phyloP scores from a whole-genome alignment of 2,888 invertebrate genomes.

The Lepidochrysops patricia region DNA sequence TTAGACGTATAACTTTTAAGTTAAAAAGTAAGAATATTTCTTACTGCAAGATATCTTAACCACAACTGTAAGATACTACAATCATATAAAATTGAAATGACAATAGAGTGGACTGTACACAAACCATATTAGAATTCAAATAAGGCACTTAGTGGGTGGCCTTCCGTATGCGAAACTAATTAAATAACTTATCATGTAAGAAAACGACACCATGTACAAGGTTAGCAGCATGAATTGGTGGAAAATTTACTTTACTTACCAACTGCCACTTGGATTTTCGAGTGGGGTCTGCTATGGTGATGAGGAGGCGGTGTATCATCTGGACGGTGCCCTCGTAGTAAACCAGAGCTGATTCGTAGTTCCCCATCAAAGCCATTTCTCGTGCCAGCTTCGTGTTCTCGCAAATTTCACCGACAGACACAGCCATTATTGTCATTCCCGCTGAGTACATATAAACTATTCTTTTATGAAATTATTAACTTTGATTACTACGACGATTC shows the following conservation, averaged over 20 bases:
- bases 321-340: conserved; percentile 95
- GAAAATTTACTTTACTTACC: conserved; percentile 65
- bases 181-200: conserved; percentile 57
- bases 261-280: conserved; percentile 92
- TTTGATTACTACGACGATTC: conserved; percentile 19
- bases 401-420: conserved; percentile 91
- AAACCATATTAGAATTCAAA: conserved; percentile 33
- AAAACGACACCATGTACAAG: conserved; percentile 56
- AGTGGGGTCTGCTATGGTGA: conserved; percentile 84
- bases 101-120: conserved; percentile 28
- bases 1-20: too few species aligned
- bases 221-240: conserved; percentile 39
- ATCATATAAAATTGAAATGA: conserved; percentile 10
- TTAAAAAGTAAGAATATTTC: too few species aligned
- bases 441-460: conserved; percentile 67
- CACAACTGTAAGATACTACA: not conserved
- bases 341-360: conserved; percentile 94
- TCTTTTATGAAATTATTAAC: conserved; percentile 41
- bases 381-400: conserved; percentile 96
- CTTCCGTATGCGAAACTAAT: conserved; percentile 58
- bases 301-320: conserved; percentile 89
- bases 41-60: too few species aligned
- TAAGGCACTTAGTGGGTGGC: conserved; percentile 39
- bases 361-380: conserved; percentile 95
- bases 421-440: conserved; percentile 88